Percentiles rank a stretch among this genome's conserved stretches.
phyloP scores from a whole-genome alignment of 2,888 invertebrate species.

The Heteromurus nitidus region DNA sequence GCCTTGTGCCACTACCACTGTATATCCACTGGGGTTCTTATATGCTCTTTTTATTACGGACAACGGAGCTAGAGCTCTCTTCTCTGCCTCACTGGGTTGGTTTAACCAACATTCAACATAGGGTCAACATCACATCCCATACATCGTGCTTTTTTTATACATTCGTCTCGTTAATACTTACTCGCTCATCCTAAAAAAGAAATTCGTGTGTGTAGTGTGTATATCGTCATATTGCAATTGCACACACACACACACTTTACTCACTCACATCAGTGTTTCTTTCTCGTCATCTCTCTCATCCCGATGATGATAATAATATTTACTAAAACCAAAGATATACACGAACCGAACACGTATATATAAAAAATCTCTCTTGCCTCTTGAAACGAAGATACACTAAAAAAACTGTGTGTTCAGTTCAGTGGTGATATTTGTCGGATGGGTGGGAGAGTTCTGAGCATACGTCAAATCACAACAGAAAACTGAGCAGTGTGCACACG shows the following conservation, averaged over 20 bases:
- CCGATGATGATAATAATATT: constrained; percentile 48
- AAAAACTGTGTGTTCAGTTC: too few species aligned
- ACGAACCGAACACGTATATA: constrained; percentile 10
- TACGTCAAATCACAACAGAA: constrained; percentile 34
- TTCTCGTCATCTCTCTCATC: not conserved
- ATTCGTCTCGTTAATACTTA: constrained; percentile 55
- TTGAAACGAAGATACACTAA: too few species aligned
- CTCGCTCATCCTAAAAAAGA: constrained; percentile 55
- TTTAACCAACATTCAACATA: constrained; percentile 30
- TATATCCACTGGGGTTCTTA: too few species aligned
- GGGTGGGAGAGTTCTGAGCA: constrained; percentile 21
- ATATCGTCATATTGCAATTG: constrained; percentile 21
- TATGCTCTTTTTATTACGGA: too few species aligned
- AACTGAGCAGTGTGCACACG: constrained; percentile 20
- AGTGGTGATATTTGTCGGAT: constrained; percentile 31
- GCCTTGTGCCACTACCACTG: too few species aligned
- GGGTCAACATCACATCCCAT: constrained; percentile 45
- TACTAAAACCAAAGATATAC: constrained; percentile 46
- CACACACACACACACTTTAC: not conserved
- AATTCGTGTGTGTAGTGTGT: too few species aligned
- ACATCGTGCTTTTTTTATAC: constrained; percentile 54
- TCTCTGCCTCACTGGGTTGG: not conserved
- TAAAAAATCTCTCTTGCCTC: too few species aligned
- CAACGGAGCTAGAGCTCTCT: too few species aligned
- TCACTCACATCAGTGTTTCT: constrained; percentile 26